Conservation (phyloP, 2,888 invertebrate species). For the Caenorhabditis drosophilae region DNA sequence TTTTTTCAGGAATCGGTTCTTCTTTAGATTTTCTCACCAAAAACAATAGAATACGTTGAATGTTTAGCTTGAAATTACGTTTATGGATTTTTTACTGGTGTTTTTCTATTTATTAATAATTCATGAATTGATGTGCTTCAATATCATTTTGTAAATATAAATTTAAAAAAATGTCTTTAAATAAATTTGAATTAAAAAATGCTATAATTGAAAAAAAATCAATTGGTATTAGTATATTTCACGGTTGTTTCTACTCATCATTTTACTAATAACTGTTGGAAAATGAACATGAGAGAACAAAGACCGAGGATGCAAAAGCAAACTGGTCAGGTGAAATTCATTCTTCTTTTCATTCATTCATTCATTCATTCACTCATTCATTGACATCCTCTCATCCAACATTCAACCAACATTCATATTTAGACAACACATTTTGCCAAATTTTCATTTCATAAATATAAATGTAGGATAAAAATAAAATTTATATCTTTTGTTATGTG, state of each 20-base stretch:
- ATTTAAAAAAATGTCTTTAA: neutral
- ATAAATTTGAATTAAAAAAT: neutral
- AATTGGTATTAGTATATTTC: too few relatives aligned
- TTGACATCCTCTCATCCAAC: too few relatives aligned
- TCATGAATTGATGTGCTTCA: neutral
- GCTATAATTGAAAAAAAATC: neutral
- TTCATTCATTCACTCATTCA: too few relatives aligned
- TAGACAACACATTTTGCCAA: neutral
- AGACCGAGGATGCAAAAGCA: slow-evolving; percentile 5
- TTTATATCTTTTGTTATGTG: neutral
- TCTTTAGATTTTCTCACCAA: slow-evolving; percentile 28
- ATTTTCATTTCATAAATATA: neutral
- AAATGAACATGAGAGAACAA: neutral
- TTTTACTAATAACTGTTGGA: too few relatives aligned
- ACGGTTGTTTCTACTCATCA: too few relatives aligned
- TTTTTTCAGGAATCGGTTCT: slow-evolving; percentile 47
- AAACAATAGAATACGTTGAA: too few relatives aligned
- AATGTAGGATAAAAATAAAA: neutral
- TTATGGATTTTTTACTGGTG: too few relatives aligned
- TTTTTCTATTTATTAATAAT: neutral
- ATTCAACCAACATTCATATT: neutral
- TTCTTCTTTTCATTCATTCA: neutral
- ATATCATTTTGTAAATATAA: neutral
- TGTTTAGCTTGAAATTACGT: too few relatives aligned
- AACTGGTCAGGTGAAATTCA: slow-evolving; percentile 39